These are phyloP conservation scores for Scophthalmus maximus DNA, from an alignment of 2,113 vertebrate genomes.

Conservation along the genomic window DNA sequence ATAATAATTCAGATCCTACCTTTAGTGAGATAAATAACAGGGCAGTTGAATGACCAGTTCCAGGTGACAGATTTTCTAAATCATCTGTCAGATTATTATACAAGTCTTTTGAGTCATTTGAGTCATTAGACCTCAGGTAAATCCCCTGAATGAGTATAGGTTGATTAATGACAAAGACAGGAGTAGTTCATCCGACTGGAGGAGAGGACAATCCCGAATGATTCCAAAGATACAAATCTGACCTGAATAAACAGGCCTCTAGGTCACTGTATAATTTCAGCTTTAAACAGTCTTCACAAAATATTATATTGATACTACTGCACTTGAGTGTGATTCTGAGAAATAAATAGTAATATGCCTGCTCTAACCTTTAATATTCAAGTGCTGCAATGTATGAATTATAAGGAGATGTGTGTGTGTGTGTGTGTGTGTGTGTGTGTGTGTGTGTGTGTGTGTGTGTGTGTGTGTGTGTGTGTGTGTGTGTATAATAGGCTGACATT, in stretches of 20 bases:
- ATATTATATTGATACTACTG: background rate
- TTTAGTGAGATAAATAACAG: too few relatives aligned
- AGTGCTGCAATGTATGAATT: background rate
- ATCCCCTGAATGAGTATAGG: slow-evolving; percentile 35
- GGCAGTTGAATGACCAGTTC: too few relatives aligned
- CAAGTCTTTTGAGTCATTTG: background rate
- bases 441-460: slow-evolving; percentile 15
- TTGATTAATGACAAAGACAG: slow-evolving; percentile 30
- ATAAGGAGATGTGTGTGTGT: background rate
- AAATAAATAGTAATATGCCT: slow-evolving; percentile 5
- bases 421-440: slow-evolving; percentile 21
- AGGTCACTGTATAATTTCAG: background rate
- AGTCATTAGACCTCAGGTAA: slow-evolving; percentile 34
- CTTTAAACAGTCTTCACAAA: background rate
- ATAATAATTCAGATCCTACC: too few relatives aligned
- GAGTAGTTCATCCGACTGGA: background rate
- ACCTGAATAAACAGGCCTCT: slow-evolving; percentile 8
- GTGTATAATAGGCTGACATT: slow-evolving; percentile 32
- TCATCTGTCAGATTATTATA: slow-evolving; percentile 8
- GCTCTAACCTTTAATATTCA: slow-evolving; percentile 12
- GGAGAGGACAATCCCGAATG: slow-evolving; percentile 4
- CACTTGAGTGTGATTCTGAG: background rate
- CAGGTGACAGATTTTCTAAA: slow-evolving; percentile 19
- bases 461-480: slow-evolving; percentile 9
- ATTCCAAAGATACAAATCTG: slow-evolving; percentile 12